These are phyloP conservation scores for Pseudopleuronectes americanus DNA, from an alignment of 2,797 vertebrate genomes.

Conservation along the genomic window DNA sequence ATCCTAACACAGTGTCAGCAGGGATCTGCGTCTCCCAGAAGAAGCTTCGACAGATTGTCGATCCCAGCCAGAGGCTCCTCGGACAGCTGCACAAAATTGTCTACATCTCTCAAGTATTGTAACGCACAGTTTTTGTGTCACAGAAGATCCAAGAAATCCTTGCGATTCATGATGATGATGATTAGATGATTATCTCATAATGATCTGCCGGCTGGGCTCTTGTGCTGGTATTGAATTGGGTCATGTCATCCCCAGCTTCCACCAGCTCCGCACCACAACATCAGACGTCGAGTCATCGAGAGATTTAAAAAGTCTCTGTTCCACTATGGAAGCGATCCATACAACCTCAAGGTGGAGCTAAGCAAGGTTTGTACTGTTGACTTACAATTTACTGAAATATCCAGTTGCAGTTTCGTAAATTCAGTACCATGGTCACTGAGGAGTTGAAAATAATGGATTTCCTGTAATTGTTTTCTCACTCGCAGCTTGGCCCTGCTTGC, in stretches of 20 bases:
- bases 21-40: constrained; percentile 91
- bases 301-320: constrained; percentile 95
- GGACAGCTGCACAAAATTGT: constrained; percentile 93
- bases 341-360: constrained; percentile 89
- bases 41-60: constrained; percentile 90
- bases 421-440: too few relatives aligned
- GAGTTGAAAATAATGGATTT: too few relatives aligned
- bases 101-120: constrained; percentile 88
- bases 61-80: constrained; percentile 91
- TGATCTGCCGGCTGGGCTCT: background rate
- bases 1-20: constrained; percentile 77
- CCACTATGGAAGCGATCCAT: constrained; percentile 85
- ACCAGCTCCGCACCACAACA: constrained; percentile 83
- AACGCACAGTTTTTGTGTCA: background rate
- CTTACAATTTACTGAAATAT: too few relatives aligned
- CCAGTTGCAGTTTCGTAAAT: too few relatives aligned
- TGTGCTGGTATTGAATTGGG: background rate
- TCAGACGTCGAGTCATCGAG: constrained; percentile 86
- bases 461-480: too few relatives aligned
- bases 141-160: background rate
- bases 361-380: constrained; percentile 83
- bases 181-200: background rate
- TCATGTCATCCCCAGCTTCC: constrained; percentile 83
- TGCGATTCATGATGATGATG: too few relatives aligned
- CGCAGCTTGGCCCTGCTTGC: too few relatives aligned